These are phyloP conservation scores for Esox niger DNA, from an alignment of 2,113 vertebrate genomes.

Conservation along the genomic window DNA sequence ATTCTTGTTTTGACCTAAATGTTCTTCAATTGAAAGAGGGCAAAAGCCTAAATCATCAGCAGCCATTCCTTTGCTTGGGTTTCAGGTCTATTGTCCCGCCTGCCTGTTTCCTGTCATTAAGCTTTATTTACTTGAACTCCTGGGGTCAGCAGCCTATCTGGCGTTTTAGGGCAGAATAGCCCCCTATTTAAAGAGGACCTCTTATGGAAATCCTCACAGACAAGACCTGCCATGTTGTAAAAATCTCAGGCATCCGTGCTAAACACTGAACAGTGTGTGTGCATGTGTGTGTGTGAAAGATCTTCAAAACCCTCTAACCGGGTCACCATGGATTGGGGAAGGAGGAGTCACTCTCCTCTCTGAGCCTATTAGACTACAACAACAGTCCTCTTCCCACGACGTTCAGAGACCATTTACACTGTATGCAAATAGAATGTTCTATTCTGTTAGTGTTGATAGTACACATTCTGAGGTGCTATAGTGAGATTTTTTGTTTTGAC, in stretches of 20 bases:
- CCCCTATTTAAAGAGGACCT: slow-evolving; percentile 43
- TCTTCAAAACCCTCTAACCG: slow-evolving; percentile 36
- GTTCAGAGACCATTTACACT: too few species aligned
- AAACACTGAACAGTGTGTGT: slow-evolving; percentile 36
- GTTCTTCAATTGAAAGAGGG: background rate
- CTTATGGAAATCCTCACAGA: slow-evolving; percentile 55
- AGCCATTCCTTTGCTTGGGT: background rate
- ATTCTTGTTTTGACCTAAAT: background rate
- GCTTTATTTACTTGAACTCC: slow-evolving; percentile 55
- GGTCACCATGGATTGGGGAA: too few species aligned
- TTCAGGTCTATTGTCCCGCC: slow-evolving; percentile 5
- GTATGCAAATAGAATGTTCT: too few species aligned
- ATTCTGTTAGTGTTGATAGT: too few species aligned
- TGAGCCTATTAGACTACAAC: too few species aligned
- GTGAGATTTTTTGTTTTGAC: too few species aligned
- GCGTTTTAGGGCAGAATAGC: slow-evolving; percentile 30
- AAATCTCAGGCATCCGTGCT: slow-evolving; percentile 59
- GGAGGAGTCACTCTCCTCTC: too few species aligned
- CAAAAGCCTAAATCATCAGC: background rate
- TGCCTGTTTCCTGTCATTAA: slow-evolving; percentile 19
- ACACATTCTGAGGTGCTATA: too few species aligned
- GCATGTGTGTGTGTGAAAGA: too few species aligned
- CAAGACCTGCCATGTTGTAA: slow-evolving; percentile 52
- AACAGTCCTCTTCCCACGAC: too few species aligned
- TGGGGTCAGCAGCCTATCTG: slow-evolving; percentile 34